Evolutionary conservation across 1,140 invertebrate species (phyloP), one percentile per base, ranked within the genome.

Genomic region (Elymnias hypermnestra): DNA sequence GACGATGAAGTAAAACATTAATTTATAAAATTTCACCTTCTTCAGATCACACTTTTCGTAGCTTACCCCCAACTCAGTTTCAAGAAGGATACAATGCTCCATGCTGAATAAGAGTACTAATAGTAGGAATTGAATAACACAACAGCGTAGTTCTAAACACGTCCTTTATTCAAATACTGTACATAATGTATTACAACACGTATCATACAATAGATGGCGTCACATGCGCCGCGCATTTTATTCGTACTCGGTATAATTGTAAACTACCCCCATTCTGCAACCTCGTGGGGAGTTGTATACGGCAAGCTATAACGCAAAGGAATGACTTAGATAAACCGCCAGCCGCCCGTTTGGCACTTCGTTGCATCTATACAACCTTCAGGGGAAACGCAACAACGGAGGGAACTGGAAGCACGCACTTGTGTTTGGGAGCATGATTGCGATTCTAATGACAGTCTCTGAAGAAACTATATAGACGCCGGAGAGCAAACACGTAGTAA

Each of bases 141-240:
- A 54, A 40, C 5, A 10, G 14, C 13, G 12, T 63, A 73, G 47
- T 67, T 78, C 66, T 78, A 75, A 73, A 75, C 74, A 75, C 72
- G 67, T 78, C 74, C 72, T 78, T 78, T 78, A 78, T 63, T 78
- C 65, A 73, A 74, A 73, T 78, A 75, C 72, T 75, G 74, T 75
- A 78, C 74, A 78, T 61, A 62, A 56, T 73, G 62, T 63, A 63
- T 66, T 53, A 56, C 60, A 68, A 66, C 48, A 72, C 55, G 66
- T 39, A 65, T 63, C 66, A 63, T 70, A 75, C 68, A 26, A 26
- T 26, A 26, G 3, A 21, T 35, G 18, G 10, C 19, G 9, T 29
- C 31, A 36, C 37, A 39, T 22, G 28, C 18, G 28, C n/a, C 26
- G 42, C 41, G 37, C 45, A 23, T 21, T 14, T n/a, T n/a, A n/a